Evolutionary conservation across 2,797 vertebrate species (phyloP).

Genomic region (Myotis vivesi): DNA sequence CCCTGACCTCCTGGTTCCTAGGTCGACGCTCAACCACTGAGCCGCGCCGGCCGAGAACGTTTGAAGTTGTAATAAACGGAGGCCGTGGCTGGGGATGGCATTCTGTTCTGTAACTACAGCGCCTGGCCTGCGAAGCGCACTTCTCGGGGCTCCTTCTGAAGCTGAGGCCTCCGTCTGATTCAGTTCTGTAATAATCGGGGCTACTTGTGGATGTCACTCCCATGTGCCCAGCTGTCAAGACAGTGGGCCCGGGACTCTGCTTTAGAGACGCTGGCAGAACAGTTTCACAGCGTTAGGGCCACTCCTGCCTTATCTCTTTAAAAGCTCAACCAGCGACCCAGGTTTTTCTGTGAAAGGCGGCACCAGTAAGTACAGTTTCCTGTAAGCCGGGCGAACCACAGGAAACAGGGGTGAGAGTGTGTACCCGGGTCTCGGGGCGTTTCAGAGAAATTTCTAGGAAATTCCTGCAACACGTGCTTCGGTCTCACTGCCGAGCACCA

Average conservation of each 20-base stretch:
- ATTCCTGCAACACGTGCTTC: conserved; percentile 32
- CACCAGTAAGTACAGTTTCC: conserved; percentile 45
- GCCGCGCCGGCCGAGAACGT: too few relatives aligned
- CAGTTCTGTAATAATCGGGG: neutral
- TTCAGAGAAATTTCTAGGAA: conserved; percentile 77
- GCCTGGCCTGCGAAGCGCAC: neutral
- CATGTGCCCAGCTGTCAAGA: neutral
- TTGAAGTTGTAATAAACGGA: neutral
- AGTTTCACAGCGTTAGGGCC: neutral
- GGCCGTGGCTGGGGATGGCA: neutral
- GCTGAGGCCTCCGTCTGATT: neutral
- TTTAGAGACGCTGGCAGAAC: neutral
- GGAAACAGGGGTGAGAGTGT: conserved; percentile 61
- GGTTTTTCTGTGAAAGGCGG: conserved; percentile 63
- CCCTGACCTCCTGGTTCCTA: too few relatives aligned
- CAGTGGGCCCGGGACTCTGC: neutral
- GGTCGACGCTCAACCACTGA: too few relatives aligned
- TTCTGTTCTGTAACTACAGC: neutral
- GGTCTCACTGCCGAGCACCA: neutral
- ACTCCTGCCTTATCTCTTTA: neutral
- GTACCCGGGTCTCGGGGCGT: conserved; percentile 29
- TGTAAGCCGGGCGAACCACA: conserved; percentile 53
- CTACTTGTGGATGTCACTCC: neutral
- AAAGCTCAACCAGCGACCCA: conserved; percentile 38
- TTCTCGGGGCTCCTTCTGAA: neutral